Percentiles rank a stretch among this genome's conserved stretches.
phyloP scores from a whole-genome alignment of 2,888 invertebrate species.

The Drosophila phalerata region DNA sequence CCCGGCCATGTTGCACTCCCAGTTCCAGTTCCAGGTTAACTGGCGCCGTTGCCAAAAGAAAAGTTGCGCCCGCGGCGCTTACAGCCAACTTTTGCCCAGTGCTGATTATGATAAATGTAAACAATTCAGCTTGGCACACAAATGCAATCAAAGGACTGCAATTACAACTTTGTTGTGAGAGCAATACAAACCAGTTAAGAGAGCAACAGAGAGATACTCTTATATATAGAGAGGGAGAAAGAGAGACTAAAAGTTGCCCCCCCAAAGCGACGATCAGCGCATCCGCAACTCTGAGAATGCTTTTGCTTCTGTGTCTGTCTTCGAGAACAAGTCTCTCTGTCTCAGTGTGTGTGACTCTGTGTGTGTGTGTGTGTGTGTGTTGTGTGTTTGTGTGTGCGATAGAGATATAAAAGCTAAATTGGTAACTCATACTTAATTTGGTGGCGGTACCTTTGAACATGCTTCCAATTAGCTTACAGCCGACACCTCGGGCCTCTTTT shows the following conservation, averaged over 20 bases:
- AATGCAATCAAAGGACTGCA: constrained; percentile 80
- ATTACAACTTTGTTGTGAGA: constrained; percentile 59
- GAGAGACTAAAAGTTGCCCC: constrained; percentile 31
- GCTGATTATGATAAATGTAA: constrained; percentile 79
- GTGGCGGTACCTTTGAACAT: constrained; percentile 85
- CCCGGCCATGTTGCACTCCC: constrained; percentile 10
- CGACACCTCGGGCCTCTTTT: constrained; percentile 84
- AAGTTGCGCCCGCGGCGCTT: constrained; percentile 68
- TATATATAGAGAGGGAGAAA: constrained; percentile 22
- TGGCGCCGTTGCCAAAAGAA: constrained; percentile 74
- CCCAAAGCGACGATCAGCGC: constrained; percentile 62
- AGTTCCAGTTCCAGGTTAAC: constrained; percentile 42
- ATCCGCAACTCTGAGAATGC: constrained; percentile 54
- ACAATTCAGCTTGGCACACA: constrained; percentile 78
- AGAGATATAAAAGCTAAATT: constrained; percentile 85
- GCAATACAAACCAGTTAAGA: constrained; percentile 64
- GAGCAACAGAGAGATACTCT: constrained; percentile 14
- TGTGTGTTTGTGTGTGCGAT: constrained; percentile 64
- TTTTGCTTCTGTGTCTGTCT: constrained; percentile 11
- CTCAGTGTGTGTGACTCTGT: constrained; percentile 14
- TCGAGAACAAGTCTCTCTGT: constrained; percentile 32
- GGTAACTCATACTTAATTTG: constrained; percentile 85
- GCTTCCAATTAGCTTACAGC: constrained; percentile 86
- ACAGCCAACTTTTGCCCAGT: constrained; percentile 49
- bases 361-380: constrained; percentile 11